Conservation (phyloP, 2,797 vertebrate genomes). For the Pterois miles region DNA sequence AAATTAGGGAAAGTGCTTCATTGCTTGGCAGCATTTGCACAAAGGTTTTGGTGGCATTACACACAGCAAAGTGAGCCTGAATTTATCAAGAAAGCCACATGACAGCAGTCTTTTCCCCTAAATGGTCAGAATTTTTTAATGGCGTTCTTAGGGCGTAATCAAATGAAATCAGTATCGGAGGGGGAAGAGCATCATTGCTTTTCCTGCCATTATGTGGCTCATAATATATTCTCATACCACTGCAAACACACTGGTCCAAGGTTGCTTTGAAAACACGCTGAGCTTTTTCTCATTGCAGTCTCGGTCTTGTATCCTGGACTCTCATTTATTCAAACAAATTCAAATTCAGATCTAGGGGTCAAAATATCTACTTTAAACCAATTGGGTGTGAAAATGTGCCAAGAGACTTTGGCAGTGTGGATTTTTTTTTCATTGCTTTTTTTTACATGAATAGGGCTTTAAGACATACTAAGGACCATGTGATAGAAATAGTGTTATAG, state of each 20-base stretch:
- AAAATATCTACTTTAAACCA: conserved; percentile 10
- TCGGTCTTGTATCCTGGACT: neutral
- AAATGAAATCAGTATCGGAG: neutral
- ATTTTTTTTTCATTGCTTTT: neutral
- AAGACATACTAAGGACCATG: neutral
- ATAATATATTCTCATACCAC: conserved; percentile 3
- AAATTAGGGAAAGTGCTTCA: neutral
- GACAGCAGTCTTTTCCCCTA: neutral
- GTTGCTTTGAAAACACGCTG: neutral
- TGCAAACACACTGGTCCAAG: neutral
- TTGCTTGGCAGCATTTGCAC: neutral
- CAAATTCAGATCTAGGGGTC: neutral
- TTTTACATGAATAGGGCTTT: neutral
- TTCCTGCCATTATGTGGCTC: neutral
- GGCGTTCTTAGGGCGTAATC: neutral
- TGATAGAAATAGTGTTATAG: neutral
- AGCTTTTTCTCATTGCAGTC: neutral
- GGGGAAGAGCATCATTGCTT: neutral
- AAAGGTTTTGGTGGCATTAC: neutral
- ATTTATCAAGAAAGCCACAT: neutral
- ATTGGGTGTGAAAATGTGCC: neutral
- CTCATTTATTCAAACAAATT: conserved; percentile 15
- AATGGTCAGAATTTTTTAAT: neutral
- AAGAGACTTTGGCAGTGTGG: neutral
- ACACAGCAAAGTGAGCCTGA: neutral